phyloP scores from a whole-genome alignment of 2,888 invertebrate genomes.

The Scaptomyza cyrtandrae region DNA sequence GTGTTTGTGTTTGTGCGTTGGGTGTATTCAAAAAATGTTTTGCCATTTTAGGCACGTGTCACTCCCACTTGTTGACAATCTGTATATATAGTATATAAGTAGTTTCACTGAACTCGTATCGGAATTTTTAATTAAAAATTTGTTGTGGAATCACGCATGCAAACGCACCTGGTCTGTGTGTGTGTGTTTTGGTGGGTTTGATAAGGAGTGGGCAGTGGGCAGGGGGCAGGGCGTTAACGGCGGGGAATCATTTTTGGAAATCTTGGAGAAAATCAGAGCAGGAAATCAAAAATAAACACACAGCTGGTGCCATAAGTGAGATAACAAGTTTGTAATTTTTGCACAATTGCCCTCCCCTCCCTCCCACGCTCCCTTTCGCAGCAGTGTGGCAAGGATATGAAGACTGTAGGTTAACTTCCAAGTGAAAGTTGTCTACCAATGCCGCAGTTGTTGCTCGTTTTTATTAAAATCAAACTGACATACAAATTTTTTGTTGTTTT shows the following conservation, averaged over 20 bases:
- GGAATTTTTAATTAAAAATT: conserved; percentile 54
- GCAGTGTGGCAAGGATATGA: conserved; percentile 1
- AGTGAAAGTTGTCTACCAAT: conserved; percentile 22
- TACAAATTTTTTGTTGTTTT: conserved; percentile 31
- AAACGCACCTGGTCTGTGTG: conserved; percentile 32
- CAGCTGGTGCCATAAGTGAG: conserved; percentile 76
- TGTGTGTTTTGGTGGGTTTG: too few species aligned
- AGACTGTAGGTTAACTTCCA: conserved; percentile 19
- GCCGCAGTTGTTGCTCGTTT: conserved; percentile 49
- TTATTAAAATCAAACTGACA: conserved; percentile 51
- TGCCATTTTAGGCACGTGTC: conserved; percentile 38
- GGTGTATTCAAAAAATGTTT: conserved; percentile 1
- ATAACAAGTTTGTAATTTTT: conserved; percentile 76
- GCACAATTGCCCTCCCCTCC: conserved; percentile 61
- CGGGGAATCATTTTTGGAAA: not conserved
- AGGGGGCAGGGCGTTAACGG: not conserved
- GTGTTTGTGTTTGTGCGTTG: not conserved
- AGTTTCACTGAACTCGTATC: conserved; percentile 22
- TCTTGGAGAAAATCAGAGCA: conserved; percentile 39
- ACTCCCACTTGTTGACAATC: conserved; percentile 31
- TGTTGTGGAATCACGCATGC: conserved; percentile 30
- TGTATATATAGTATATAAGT: conserved; percentile 18
- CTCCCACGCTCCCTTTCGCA: too few species aligned
- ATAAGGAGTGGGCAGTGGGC: not conserved
- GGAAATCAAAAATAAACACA: conserved; percentile 73